Conservation (phyloP, 1,140 invertebrate species). For the Cepaea nemoralis region DNA sequence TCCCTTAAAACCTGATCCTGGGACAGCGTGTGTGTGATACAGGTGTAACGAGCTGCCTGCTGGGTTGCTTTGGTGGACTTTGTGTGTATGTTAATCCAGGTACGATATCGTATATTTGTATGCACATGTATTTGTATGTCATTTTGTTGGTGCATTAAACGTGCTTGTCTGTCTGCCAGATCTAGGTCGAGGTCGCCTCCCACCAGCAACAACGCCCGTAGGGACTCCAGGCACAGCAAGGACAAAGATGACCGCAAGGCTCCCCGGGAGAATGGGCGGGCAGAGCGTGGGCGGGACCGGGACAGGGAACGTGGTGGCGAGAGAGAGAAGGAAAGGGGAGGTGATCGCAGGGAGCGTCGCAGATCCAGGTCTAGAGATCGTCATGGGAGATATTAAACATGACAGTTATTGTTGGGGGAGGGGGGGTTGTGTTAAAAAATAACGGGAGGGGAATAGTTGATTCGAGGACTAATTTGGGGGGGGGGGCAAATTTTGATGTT, state of each 20-base stretch:
- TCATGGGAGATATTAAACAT: slow-evolving; percentile 26
- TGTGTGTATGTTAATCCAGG: too few species aligned
- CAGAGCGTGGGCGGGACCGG: neutral
- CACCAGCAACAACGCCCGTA: neutral
- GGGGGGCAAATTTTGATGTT: too few species aligned
- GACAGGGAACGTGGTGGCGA: neutral
- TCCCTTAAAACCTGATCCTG: too few species aligned
- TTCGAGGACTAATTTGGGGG: neutral
- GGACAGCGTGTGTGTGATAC: too few species aligned
- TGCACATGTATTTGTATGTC: too few species aligned
- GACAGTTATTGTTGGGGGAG: too few species aligned
- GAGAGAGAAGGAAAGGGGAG: neutral
- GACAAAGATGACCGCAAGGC: slow-evolving; percentile 1
- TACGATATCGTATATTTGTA: too few species aligned
- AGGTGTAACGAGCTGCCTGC: too few species aligned
- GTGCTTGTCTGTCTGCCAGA: too few species aligned
- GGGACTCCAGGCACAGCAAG: neutral
- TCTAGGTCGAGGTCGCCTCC: slow-evolving; percentile 18
- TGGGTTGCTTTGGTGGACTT: too few species aligned
- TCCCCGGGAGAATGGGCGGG: neutral
- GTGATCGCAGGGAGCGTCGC: neutral
- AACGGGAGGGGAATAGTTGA: neutral
- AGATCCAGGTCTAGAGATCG: slow-evolving; percentile 15
- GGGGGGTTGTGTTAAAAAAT: too few species aligned
- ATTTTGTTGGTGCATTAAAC: too few species aligned